Base-by-base conservation (phyloP, 2,113 vertebrate species). In the Gopherus evgoodei region DNA sequence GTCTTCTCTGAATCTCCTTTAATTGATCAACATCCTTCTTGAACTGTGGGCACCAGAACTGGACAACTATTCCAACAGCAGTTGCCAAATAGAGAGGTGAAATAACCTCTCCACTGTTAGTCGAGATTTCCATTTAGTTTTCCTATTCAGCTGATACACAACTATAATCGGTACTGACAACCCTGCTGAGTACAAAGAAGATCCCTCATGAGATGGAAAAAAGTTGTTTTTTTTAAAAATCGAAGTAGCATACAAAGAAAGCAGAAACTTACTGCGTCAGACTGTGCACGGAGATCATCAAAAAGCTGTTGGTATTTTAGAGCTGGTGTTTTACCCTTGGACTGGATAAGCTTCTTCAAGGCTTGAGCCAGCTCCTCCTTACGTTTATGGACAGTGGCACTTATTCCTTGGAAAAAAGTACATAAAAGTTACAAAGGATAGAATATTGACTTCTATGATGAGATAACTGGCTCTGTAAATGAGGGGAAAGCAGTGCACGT, bases 291-390 rank as follows among this genome's bases (percentile, higher is more conserved):
- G 42, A 99, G 98, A 97, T 99, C 99, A 59, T 99, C 99, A n/a
- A 99, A 99, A 91, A 99, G 99, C 97, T 99, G 99, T 86, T 99
- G 99, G 97, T 99, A 99, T 92, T 99, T 99, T 98, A 99, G 97
- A 92, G 99, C 96, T 27, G 99, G 99, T 2, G 98, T 98, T 98
- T 99, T 99, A 52, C 99, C 99, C 97, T 99, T 99, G 1, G 99
- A 96, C 87, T 99, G 99, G 98, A 99, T 99, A 94, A 99, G 98
- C 81, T 99, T 99, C 98, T 98, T 99, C 88, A 99, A 97, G 49
- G 98, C 99, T 93, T 99, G 98, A 57, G 99, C 99, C 35, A 99
- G 84, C 86, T 99, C 99, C 96, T 99, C 99, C 94, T 98, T 99
- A 50, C 99, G 98, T 92, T 99, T 99, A 25, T 99, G 99, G 81